Base-by-base conservation (phyloP, 2,797 vertebrate species). In the Antennarius maculatus region DNA sequence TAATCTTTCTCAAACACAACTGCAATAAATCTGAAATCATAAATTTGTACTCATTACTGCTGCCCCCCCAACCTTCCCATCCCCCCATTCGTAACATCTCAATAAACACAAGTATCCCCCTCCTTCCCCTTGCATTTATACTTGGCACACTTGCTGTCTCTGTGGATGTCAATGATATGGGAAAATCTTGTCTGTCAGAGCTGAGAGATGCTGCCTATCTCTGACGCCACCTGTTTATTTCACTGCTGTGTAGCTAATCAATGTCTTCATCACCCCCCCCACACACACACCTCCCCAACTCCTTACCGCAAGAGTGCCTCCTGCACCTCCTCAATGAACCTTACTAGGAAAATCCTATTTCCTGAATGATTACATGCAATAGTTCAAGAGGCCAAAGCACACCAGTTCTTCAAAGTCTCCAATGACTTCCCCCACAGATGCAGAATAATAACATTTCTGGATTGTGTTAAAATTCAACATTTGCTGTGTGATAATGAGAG, bases 211-310 rank as follows among this genome's bases (percentile, higher is more conserved):
- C 71, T 43, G 41, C 72, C 59, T 86, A 85, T 86, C 85, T 83
- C 66, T 80, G 69, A 77, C 82, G 65, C 62, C 84, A 87, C 81
- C 84, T 89, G 88, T 79, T 80, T 83, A 79, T 82, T 75, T 80
- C 83, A 72, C 64, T 18, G 58, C 79, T 43, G 60, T 34, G 58
- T 58, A 81, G 58, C 77, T 69, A 86, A 86, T 89, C 81, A 69
- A 83, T 80, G 80, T 84, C 76, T 79, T 77, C 81, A 76, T 81
- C 77, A 73, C 80, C 80, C 64, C 76, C 77, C 77, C 81, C n/a
- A n/a, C n/a, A n/a, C n/a, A n/a, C n/a, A n/a, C n/a, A 74, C 80
- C 76, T 69, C 80, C 80, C 64, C 31, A 5, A 5, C 31, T 8
- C 69, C 60, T 56, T 54, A 18, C 64, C 48, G 75, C 62, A 75